These are phyloP conservation scores for Malaclemys terrapin DNA, from an alignment of 2,113 vertebrate genomes.

Conservation along the genomic window DNA sequence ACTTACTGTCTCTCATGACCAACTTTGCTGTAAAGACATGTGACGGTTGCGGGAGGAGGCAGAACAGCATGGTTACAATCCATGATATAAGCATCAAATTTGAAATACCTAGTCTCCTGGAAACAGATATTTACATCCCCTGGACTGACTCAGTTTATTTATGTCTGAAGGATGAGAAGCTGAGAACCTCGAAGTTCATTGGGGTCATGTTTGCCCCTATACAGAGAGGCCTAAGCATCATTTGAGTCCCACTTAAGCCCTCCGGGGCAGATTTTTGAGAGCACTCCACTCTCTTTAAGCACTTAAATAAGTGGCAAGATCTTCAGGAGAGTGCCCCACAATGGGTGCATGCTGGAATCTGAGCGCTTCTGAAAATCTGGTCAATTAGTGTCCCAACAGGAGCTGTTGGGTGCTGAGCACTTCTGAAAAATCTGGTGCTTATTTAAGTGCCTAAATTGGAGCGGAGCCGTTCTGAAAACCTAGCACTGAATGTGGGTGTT, in stretches of 20 bases:
- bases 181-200: fast-evolving
- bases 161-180: not conserved
- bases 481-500: not conserved
- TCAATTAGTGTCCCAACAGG: not conserved
- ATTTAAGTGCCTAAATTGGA: not conserved
- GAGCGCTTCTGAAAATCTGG: not conserved
- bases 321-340: not conserved
- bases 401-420: fast-evolving
- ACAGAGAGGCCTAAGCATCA: not conserved
- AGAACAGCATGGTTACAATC: not conserved
- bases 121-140: not conserved
- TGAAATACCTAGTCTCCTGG: not conserved
- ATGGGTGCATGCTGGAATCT: not conserved
- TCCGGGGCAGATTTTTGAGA: not conserved
- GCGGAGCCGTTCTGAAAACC: fast-evolving
- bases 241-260: not conserved
- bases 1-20: not conserved
- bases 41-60: not conserved
- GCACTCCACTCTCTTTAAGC: fast-evolving
- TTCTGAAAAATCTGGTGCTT: not conserved
- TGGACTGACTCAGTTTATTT: fast-evolving
- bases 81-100: not conserved
- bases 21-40: not conserved
- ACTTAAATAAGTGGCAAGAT: not conserved
- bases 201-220: not conserved